Percentiles rank a stretch among this genome's conserved stretches.
phyloP scores from a whole-genome alignment of 2,888 invertebrate genomes.

The Parascotia fuliginaria region DNA sequence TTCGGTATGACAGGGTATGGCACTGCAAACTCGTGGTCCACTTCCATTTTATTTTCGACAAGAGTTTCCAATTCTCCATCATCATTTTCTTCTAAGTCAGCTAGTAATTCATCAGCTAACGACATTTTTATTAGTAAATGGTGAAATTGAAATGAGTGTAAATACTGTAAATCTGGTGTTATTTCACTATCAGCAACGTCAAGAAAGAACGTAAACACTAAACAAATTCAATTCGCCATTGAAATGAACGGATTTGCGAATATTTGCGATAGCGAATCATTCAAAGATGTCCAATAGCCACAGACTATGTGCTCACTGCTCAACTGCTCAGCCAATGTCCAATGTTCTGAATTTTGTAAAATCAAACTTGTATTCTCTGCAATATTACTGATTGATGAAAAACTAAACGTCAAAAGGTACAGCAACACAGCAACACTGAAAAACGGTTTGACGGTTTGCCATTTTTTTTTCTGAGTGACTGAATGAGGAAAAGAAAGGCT shows the following conservation, averaged over 20 bases:
- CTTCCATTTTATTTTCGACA: slow-evolving; percentile 78
- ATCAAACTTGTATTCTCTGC: no score
- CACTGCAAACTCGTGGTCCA: slow-evolving; percentile 72
- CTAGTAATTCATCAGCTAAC: slow-evolving; percentile 97
- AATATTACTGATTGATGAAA: no score
- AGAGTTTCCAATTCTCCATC: slow-evolving; percentile 88
- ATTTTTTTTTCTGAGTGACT: slow-evolving; percentile 37
- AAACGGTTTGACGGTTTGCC: slow-evolving; percentile 45
- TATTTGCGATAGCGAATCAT: neutral
- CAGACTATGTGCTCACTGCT: no score
- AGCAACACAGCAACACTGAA: slow-evolving; percentile 16
- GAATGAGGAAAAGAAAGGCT: slow-evolving; percentile 28
- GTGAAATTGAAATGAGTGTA: neutral
- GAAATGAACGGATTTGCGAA: neutral
- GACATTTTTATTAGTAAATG: slow-evolving; percentile 89
- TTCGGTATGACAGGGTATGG: slow-evolving; percentile 81
- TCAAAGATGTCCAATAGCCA: no score
- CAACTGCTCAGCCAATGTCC: no score
- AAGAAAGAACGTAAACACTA: neutral
- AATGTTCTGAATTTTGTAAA: no score
- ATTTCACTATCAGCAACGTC: no score
- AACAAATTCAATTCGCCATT: neutral
- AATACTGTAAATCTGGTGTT: no score
- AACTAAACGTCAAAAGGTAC: no score
- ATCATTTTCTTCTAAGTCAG: slow-evolving; percentile 98